Evolutionary conservation across 23 tunicate species (phyloP).

Genomic region (Clavelina lepadiformis): DNA sequence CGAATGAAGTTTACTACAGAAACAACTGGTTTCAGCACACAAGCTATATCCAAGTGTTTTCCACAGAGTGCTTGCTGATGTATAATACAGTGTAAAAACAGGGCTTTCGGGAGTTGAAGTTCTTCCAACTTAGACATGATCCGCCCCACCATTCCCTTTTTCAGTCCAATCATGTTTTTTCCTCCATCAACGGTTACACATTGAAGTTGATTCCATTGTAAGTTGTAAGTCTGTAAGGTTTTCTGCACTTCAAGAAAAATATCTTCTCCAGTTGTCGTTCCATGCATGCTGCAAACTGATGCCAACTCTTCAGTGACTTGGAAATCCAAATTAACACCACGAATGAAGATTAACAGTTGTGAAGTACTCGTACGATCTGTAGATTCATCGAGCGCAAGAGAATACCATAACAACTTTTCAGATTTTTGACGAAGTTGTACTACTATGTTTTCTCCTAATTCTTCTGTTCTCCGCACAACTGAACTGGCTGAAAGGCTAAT

Average conservation of each 20-base stretch:
- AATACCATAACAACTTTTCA: conserved; percentile 33
- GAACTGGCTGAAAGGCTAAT: conserved; percentile 25
- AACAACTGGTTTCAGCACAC: conserved; percentile 47
- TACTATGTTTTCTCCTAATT: conserved; percentile 30
- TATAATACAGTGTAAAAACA: conserved; percentile 27
- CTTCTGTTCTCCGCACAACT: conserved; percentile 36
- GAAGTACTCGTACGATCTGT: conserved; percentile 33
- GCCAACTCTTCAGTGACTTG: conserved; percentile 41
- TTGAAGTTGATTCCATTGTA: conserved; percentile 30
- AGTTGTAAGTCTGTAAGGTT: conserved; percentile 19
- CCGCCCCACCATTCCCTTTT: conserved; percentile 49
- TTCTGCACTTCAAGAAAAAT: conserved; percentile 37
- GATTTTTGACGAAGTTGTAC: conserved; percentile 33
- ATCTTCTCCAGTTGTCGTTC: conserved; percentile 47
- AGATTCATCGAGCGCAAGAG: conserved; percentile 40
- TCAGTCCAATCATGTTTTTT: conserved; percentile 39
- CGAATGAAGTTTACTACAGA: conserved; percentile 39
- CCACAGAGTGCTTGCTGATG: conserved; percentile 45
- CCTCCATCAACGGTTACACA: conserved; percentile 49
- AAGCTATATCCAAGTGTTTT: conserved; percentile 35
- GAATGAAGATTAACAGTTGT: conserved; percentile 43
- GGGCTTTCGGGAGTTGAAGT: conserved; percentile 42
- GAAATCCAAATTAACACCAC: conserved; percentile 28
- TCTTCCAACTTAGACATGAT: conserved; percentile 46
- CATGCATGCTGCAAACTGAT: conserved; percentile 37